Evolutionary conservation across 2,888 invertebrate species (phyloP).

Genomic region (Plagodis dolabraria): DNA sequence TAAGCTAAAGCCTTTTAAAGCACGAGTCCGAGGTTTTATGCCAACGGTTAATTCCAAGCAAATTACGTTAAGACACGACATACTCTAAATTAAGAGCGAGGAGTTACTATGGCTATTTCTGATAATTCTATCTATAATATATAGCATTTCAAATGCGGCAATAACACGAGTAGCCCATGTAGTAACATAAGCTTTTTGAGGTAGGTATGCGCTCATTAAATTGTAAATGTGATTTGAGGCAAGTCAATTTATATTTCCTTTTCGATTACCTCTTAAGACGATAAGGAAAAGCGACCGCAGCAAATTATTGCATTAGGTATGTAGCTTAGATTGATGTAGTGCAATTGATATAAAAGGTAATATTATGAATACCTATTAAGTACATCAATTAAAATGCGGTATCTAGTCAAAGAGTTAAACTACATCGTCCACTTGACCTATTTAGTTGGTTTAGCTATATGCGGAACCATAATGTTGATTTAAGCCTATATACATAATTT

Average conservation of each 20-base stretch:
- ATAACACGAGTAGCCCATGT: slow-evolving; percentile 7
- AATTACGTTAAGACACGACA: slow-evolving; percentile 29
- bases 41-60: slow-evolving; percentile 31
- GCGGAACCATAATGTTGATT: slow-evolving; percentile 28
- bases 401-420: slow-evolving; percentile 27
- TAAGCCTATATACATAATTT: slow-evolving; percentile 3
- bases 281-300: slow-evolving; percentile 13
- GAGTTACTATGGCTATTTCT: slow-evolving; percentile 17
- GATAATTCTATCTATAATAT: slow-evolving; percentile 22
- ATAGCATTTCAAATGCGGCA: slow-evolving; percentile 14
- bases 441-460: slow-evolving; percentile 22
- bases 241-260: slow-evolving; percentile 7
- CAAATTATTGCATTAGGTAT: neutral
- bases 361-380: neutral
- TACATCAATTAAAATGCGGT: slow-evolving; percentile 8
- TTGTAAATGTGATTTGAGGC: slow-evolving; percentile 18
- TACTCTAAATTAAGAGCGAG: slow-evolving; percentile 30
- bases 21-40: slow-evolving; percentile 31
- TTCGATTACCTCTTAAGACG: slow-evolving; percentile 4
- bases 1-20: slow-evolving; percentile 30
- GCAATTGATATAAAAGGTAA: slow-evolving; percentile 4
- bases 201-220: slow-evolving; percentile 1
- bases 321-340: neutral
- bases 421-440: slow-evolving; percentile 33
- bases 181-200: slow-evolving; percentile 16